Evolutionary conservation across 2,888 invertebrate genomes (phyloP).

Genomic region (Ochropacha duplaris): DNA sequence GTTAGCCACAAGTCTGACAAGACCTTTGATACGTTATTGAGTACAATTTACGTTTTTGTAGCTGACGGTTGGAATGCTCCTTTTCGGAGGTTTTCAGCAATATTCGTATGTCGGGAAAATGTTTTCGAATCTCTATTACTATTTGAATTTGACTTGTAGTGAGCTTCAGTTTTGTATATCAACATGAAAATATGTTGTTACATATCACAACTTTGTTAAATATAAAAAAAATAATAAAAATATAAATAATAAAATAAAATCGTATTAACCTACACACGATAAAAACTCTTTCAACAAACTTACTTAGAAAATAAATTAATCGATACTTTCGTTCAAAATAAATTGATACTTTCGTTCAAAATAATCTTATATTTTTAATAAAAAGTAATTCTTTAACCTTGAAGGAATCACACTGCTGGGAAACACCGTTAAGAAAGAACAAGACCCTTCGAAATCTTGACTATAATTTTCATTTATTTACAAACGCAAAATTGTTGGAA

Average conservation of each 20-base stretch:
- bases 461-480: background rate
- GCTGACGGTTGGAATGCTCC: conserved; percentile 35
- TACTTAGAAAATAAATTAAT: too few relatives aligned
- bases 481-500: conserved; percentile 5
- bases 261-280: too few relatives aligned
- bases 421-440: background rate
- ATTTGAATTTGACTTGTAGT: background rate
- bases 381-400: too few relatives aligned
- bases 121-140: background rate
- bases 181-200: too few relatives aligned
- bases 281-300: too few relatives aligned
- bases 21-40: conserved; percentile 70
- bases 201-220: too few relatives aligned
- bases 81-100: conserved; percentile 10
- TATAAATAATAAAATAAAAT: too few relatives aligned
- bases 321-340: too few relatives aligned
- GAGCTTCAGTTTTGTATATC: background rate
- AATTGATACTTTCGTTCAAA: too few relatives aligned
- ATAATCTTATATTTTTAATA: too few relatives aligned
- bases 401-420: too few relatives aligned
- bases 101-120: conserved; percentile 5
- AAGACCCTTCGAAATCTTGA: background rate
- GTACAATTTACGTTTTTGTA: conserved; percentile 67
- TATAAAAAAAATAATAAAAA: too few relatives aligned
- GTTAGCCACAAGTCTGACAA: conserved; percentile 43